Conservation (phyloP, 1,140 invertebrate genomes). For the Drosophila mayri region DNA sequence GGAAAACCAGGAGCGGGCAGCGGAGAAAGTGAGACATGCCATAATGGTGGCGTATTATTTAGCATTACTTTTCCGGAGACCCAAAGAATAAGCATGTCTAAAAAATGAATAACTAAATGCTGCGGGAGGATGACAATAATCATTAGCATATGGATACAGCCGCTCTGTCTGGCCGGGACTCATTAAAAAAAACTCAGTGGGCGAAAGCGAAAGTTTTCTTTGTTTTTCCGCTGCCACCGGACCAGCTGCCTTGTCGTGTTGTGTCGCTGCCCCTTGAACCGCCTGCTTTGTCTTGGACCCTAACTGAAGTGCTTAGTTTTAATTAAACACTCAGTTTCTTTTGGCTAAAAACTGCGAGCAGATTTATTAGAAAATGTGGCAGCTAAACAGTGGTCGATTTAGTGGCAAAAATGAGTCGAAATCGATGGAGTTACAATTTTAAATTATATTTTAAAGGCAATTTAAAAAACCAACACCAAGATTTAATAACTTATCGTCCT, state of each 20-base stretch:
- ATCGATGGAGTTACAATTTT: not conserved
- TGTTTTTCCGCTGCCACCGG: conserved; percentile 3
- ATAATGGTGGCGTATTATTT: conserved; percentile 19
- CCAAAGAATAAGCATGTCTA: conserved; percentile 3
- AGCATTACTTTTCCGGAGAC: conserved; percentile 9
- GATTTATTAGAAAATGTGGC: conserved; percentile 11
- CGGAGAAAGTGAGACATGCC: conserved; percentile 9
- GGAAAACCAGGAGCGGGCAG: conserved; percentile 6
- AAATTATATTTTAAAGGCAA: not conserved
- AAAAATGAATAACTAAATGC: conserved; percentile 20
- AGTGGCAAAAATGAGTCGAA: not conserved
- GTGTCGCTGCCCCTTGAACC: not conserved
- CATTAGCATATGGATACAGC: conserved; percentile 20
- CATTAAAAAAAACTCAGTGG: conserved; percentile 2
- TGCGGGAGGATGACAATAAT: conserved; percentile 12
- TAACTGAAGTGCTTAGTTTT: conserved; percentile 20
- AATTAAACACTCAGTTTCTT: conserved; percentile 19
- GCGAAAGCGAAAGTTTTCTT: conserved; percentile 14
- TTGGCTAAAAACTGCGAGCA: conserved; percentile 10
- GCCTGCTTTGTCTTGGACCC: not conserved
- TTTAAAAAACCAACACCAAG: not conserved
- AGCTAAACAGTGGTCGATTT: conserved; percentile 3
- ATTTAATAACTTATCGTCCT: no score
- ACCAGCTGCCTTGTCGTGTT: not conserved
- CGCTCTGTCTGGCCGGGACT: conserved; percentile 8